Evolutionary conservation across 2,113 vertebrate species (phyloP).

Genomic region (Psephotus haematonotus): DNA sequence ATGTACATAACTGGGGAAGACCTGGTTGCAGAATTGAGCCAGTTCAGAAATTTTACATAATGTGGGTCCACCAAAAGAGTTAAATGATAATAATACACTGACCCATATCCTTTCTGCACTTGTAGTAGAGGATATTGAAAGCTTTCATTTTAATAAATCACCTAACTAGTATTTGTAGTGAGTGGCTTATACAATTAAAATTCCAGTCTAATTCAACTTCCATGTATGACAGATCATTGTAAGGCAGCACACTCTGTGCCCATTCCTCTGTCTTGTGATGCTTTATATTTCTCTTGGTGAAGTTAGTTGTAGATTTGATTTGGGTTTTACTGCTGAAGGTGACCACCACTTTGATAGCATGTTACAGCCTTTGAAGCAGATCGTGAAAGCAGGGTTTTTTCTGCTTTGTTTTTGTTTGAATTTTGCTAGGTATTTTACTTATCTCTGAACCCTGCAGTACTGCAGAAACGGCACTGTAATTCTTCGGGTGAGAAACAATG

Average conservation of each 20-base stretch:
- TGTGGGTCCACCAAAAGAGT: neutral
- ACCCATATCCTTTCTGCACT: neutral
- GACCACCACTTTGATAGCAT: fast-evolving
- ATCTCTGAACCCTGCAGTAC: neutral
- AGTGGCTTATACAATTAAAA: neutral
- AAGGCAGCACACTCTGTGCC: neutral
- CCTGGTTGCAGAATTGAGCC: fast-evolving
- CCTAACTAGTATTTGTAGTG: neutral
- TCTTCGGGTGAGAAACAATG: neutral
- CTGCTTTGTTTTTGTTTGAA: neutral
- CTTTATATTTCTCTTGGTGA: neutral
- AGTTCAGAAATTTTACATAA: neutral
- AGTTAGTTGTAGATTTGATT: neutral
- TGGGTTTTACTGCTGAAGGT: neutral
- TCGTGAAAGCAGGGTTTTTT: fast-evolving
- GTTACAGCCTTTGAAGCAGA: neutral
- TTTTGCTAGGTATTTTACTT: neutral
- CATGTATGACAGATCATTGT: fast-evolving
- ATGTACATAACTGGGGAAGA: neutral
- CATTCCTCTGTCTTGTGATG: neutral
- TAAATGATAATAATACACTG: fast-evolving
- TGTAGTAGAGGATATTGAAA: neutral
- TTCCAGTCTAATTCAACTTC: neutral
- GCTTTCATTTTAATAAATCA: neutral
- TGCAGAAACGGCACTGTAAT: neutral